A percentile compares a stretch with the other conserved stretches of the same genome.
phyloP scores from a whole-genome alignment of 37 sponge, comb jelly and placozoan genomes.

The Cliona cf. orientalis region DNA sequence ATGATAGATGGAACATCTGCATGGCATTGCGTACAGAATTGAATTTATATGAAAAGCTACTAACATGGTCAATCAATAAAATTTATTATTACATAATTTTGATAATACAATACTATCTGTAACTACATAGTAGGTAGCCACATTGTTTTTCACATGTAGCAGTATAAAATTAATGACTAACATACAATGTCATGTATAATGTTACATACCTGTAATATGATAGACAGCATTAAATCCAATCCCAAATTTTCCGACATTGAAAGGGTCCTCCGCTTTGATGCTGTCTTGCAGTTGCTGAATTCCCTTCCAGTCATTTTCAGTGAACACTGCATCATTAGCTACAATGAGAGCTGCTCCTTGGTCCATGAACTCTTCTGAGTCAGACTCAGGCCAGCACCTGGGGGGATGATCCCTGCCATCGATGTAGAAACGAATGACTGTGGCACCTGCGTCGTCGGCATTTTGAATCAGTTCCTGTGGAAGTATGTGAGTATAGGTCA shows the following conservation, averaged over 20 bases:
- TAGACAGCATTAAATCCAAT: conserved; percentile 82
- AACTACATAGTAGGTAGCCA: too few species aligned
- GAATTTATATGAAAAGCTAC: too few species aligned
- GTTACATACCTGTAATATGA: conserved; percentile 69
- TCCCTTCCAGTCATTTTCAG: conserved; percentile 64
- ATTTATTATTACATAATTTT: too few species aligned
- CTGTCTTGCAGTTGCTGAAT: conserved; percentile 65
- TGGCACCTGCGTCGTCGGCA: conserved; percentile 84
- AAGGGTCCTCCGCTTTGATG: conserved; percentile 69
- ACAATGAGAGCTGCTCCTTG: conserved; percentile 75
- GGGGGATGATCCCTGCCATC: conserved; percentile 49
- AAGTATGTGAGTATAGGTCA: too few species aligned
- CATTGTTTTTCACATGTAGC: too few species aligned
- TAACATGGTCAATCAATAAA: too few species aligned
- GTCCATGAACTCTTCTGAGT: conserved; percentile 15
- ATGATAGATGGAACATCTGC: conserved; percentile 77
- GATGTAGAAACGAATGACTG: conserved; percentile 43
- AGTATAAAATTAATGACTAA: too few species aligned
- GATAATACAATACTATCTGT: too few species aligned
- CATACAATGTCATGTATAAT: neutral
- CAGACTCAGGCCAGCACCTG: neutral
- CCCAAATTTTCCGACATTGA: conserved; percentile 81
- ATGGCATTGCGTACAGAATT: too few species aligned
- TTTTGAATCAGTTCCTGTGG: conserved; percentile 80
- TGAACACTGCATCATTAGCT: conserved; percentile 70